A percentile compares a stretch with the other conserved stretches of the same genome.
Evolutionary conservation across 2,113 vertebrate genomes (phyloP).

Genomic region (Tetrax tetrax): DNA sequence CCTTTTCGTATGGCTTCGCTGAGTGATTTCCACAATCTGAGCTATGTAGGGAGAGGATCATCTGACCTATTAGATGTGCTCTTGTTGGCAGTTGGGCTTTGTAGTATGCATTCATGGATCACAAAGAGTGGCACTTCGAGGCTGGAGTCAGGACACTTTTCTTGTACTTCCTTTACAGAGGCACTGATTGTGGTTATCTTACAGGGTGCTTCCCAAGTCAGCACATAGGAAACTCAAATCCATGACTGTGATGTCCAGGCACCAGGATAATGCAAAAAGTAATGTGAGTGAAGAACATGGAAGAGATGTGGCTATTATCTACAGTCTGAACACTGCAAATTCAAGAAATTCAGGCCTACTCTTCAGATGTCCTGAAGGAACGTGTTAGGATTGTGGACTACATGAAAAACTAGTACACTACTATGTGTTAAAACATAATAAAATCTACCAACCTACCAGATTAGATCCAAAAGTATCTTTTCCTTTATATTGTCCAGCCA

Average conservation of each 20-base stretch:
- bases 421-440: background rate
- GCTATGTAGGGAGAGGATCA: background rate
- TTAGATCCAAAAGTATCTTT: background rate
- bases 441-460: background rate
- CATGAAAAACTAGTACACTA: background rate
- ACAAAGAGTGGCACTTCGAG: background rate
- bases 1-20: background rate
- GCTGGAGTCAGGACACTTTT: background rate
- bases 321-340: background rate
- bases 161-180: background rate
- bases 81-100: background rate
- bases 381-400: background rate
- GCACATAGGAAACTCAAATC: accelerated
- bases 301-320: background rate
- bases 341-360: background rate
- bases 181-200: background rate
- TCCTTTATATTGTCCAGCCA: accelerated
- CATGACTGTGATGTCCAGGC: background rate
- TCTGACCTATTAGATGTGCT: background rate
- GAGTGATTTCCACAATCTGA: background rate
- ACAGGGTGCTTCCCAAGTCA: background rate
- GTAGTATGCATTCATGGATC: background rate
- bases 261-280: background rate
- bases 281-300: background rate
- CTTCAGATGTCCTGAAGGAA: background rate